A percentile compares a stretch with the other conserved stretches of the same genome.
Conservation (phyloP, 2,797 vertebrate genomes). For the Pogoniulus pusillus region DNA sequence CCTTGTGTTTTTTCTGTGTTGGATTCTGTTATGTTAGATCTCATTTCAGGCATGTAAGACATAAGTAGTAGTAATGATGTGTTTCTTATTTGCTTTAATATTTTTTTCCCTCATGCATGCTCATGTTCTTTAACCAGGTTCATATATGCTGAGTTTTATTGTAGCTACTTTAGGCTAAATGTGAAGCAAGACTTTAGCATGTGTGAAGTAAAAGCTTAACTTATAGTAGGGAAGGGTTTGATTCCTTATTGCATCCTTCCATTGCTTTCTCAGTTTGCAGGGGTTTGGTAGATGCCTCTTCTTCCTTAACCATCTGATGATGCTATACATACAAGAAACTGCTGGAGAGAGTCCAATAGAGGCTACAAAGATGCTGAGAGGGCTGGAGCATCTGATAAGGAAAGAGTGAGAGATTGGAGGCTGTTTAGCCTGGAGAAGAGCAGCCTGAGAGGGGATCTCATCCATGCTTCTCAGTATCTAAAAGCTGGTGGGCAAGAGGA, state of each 20-base stretch:
- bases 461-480: too few species aligned
- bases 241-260: not conserved
- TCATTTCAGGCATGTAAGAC: not conserved
- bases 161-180: not conserved
- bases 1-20: not conserved
- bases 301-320: not conserved
- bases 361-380: too few species aligned
- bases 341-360: too few species aligned
- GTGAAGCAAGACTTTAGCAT: not conserved
- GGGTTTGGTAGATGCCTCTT: not conserved
- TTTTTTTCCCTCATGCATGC: not conserved
- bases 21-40: not conserved
- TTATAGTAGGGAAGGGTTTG: not conserved
- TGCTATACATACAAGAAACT: rapidly evolving
- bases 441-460: too few species aligned
- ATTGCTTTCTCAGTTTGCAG: not conserved
- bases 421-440: too few species aligned
- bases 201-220: not conserved
- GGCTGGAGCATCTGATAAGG: too few species aligned
- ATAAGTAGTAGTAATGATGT: not conserved
- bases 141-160: not conserved
- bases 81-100: not conserved
- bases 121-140: not conserved
- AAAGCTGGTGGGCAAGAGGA: too few species aligned
- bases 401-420: too few species aligned